phyloP scores from a whole-genome alignment of 2,797 vertebrate genomes.

The Falco naumanni region DNA sequence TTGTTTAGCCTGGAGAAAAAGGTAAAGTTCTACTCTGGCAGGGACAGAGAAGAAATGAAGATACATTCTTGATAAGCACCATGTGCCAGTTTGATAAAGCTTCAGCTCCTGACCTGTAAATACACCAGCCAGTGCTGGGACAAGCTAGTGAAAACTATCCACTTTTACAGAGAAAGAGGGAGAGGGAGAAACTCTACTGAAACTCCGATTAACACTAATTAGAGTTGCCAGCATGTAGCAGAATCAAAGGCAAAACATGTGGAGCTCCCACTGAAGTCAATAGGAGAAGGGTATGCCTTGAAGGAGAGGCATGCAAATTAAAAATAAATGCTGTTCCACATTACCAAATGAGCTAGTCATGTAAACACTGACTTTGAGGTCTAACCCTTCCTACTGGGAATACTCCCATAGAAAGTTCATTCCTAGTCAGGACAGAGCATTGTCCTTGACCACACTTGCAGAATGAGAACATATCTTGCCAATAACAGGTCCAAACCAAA shows the following conservation, averaged over 20 bases:
- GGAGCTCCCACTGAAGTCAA: constrained; percentile 14
- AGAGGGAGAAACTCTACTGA: constrained; percentile 10
- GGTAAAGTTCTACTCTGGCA: background rate
- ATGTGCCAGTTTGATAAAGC: background rate
- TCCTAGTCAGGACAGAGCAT: background rate
- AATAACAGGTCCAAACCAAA: background rate
- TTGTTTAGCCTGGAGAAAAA: background rate
- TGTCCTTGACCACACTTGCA: background rate
- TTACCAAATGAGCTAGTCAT: background rate
- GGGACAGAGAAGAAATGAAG: background rate
- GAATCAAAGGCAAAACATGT: constrained; percentile 50
- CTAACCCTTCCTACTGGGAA: constrained; percentile 7
- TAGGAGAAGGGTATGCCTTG: constrained; percentile 14
- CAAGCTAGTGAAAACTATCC: background rate
- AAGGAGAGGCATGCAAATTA: constrained; percentile 42
- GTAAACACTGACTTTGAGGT: background rate
- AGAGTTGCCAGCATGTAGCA: constrained; percentile 15
- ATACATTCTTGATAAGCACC: background rate
- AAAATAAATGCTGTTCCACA: background rate
- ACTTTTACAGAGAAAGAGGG: background rate
- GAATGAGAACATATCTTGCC: background rate
- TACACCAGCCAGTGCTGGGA: background rate
- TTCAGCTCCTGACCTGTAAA: background rate
- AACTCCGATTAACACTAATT: constrained; percentile 39
- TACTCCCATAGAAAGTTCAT: background rate